Conservation (phyloP, 2,888 invertebrate genomes). For the Dicycla oo region DNA sequence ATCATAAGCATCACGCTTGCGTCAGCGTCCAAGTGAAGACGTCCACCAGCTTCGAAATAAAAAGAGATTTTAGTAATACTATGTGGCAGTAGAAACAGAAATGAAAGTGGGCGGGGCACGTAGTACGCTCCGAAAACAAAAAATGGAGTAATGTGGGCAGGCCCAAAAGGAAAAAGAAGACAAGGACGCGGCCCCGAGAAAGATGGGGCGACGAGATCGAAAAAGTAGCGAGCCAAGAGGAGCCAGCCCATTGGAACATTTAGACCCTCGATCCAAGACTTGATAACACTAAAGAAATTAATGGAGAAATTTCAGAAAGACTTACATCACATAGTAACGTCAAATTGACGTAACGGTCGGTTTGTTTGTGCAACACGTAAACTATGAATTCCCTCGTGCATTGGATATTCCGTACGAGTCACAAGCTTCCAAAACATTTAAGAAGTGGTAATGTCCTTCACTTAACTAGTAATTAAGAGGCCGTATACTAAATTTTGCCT, state of each 20-base stretch:
- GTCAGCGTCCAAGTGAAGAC: not conserved
- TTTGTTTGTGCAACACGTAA: conserved; percentile 20
- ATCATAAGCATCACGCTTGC: not conserved
- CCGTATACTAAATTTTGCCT: too few relatives aligned
- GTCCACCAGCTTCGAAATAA: not conserved
- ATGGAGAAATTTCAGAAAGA: not conserved
- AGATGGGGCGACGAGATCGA: not conserved
- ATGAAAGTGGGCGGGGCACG: not conserved
- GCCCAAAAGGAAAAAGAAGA: not conserved
- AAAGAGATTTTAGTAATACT: not conserved
- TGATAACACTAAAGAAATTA: not conserved
- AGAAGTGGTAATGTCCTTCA: not conserved
- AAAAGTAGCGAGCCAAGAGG: not conserved
- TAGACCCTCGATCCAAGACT: not conserved
- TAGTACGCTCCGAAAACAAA: not conserved
- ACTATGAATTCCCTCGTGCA: conserved; percentile 3
- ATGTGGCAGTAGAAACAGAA: not conserved
- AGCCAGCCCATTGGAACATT: not conserved
- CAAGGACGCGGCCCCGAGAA: not conserved
- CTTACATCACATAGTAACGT: not conserved
- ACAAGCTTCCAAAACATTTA: conserved; percentile 5
- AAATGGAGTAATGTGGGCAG: not conserved
- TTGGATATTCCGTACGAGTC: not conserved
- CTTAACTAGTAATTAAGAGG: not conserved
- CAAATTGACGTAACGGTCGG: not conserved